A percentile compares a stretch with the other conserved stretches of the same genome.
These are phyloP conservation scores for human DNA, from an alignment of 2,113 vertebrate species.

Conservation along the genomic window GRCh38 chr5:122770501-122771000, in stretches of 20 bases:
- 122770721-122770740: not conserved
- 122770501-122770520: not conserved
- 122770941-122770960: not conserved
- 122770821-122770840: not conserved
- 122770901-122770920: not conserved
- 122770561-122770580: not conserved
- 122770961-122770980: not conserved
- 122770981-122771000: not conserved
- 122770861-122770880: not conserved
- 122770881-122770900: not conserved
- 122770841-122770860: not conserved
- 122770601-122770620: not conserved
- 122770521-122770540: not conserved
- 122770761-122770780: not conserved
- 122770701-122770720: not conserved
- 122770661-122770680: not conserved
- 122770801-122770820: not conserved
- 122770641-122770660: not conserved
- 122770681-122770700: not conserved
- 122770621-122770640: not conserved
- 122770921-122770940: conserved; percentile 24
- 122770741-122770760: not conserved
- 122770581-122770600: not conserved
- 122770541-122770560: not conserved
- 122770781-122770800: not conserved